Evolutionary conservation across 2,888 invertebrate genomes (phyloP).

Genomic region (Agriopis marginaria): DNA sequence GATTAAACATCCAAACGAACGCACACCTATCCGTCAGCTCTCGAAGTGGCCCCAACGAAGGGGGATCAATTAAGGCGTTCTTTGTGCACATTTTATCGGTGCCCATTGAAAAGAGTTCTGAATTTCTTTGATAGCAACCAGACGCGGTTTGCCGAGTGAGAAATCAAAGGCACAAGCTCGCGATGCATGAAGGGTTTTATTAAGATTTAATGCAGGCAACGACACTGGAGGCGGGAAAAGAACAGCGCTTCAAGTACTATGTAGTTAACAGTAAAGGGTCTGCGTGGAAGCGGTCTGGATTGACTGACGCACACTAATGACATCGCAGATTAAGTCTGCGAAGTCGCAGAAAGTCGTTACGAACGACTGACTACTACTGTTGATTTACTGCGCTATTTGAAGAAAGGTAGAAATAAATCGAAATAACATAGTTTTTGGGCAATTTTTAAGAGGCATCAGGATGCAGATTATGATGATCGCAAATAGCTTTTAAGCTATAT

Average conservation of each 20-base stretch:
- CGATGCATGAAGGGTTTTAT: slow-evolving; percentile 85
- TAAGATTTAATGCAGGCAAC: slow-evolving; percentile 86
- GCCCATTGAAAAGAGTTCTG: slow-evolving; percentile 86
- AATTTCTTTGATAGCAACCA: slow-evolving; percentile 84
- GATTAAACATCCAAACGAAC: slow-evolving; percentile 14
- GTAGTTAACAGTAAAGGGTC: slow-evolving; percentile 17
- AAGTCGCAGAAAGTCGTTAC: neutral
- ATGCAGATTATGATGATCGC: too few relatives aligned
- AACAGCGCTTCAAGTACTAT: slow-evolving; percentile 78
- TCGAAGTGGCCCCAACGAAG: slow-evolving; percentile 49
- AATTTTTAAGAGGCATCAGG: too few relatives aligned
- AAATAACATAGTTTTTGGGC: too few relatives aligned
- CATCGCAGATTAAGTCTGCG: neutral
- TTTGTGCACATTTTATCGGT: slow-evolving; percentile 83
- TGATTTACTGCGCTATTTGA: too few relatives aligned
- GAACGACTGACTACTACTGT: too few relatives aligned
- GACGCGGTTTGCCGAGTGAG: slow-evolving; percentile 85
- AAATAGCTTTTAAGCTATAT: too few relatives aligned
- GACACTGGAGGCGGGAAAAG: slow-evolving; percentile 85
- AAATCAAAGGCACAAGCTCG: slow-evolving; percentile 82
- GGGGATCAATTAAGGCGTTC: slow-evolving; percentile 81
- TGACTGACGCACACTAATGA: slow-evolving; percentile 15
- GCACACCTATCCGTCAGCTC: slow-evolving; percentile 34
- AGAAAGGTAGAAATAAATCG: too few relatives aligned
- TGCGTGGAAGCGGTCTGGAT: neutral